Conservation (phyloP, 2,888 invertebrate genomes). For the Pinctada fucata region DNA sequence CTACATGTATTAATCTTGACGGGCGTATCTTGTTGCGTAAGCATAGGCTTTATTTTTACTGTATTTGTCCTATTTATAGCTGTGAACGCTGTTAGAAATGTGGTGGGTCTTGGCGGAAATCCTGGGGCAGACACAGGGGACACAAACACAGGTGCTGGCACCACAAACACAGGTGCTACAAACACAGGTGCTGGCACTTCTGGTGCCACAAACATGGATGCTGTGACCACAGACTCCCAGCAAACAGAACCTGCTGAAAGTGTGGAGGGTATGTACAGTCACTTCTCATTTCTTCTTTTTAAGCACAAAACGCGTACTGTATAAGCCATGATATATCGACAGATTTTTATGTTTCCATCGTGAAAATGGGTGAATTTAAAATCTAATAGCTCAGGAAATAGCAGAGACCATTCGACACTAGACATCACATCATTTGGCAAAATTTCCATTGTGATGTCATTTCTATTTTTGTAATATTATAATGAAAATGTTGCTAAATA, state of each 20-base stretch:
- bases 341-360: background rate
- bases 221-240: slow-evolving; percentile 17
- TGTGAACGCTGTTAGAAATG: slow-evolving; percentile 41
- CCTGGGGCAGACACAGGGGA: background rate
- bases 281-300: background rate
- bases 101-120: background rate
- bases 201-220: background rate
- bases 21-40: too few relatives aligned
- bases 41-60: background rate
- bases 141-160: background rate
- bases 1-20: too few relatives aligned
- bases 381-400: too few relatives aligned
- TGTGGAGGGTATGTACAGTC: background rate
- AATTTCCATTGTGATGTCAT: too few relatives aligned
- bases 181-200: background rate
- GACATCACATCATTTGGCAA: too few relatives aligned
- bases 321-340: too few relatives aligned
- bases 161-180: slow-evolving; percentile 6
- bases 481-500: too few relatives aligned
- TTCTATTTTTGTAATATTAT: too few relatives aligned
- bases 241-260: slow-evolving; percentile 20
- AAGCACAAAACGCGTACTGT: background rate
- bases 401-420: too few relatives aligned
- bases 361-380: background rate
- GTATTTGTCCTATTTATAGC: slow-evolving; percentile 13